A percentile compares a stretch with the other conserved stretches of the same genome.
phyloP scores from a whole-genome alignment of 2,797 vertebrate species.

The Pipistrellus nathusii region DNA sequence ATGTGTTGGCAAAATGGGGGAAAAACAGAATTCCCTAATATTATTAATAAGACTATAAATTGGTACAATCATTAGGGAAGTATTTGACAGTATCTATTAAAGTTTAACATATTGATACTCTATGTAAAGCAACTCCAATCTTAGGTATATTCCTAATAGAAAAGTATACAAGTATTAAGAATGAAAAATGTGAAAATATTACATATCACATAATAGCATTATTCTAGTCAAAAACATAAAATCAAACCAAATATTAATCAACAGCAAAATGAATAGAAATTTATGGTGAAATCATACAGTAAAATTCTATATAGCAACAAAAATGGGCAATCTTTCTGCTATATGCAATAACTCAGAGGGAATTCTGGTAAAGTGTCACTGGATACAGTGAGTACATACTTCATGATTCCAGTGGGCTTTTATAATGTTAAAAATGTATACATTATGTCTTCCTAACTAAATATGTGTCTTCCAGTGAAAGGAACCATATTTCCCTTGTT shows the following conservation, averaged over 20 bases:
- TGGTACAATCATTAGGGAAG: background rate
- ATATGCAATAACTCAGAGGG: background rate
- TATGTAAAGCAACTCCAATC: background rate
- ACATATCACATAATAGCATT: background rate
- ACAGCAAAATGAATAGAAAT: background rate
- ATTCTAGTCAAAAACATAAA: background rate
- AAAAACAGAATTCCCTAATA: background rate
- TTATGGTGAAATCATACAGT: background rate
- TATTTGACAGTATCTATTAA: background rate
- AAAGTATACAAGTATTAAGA: background rate
- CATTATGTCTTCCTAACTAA: background rate
- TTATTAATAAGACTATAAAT: background rate
- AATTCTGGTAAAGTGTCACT: background rate
- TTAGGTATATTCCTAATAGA: background rate
- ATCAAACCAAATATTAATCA: background rate
- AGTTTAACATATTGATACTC: background rate
- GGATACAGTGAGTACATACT: background rate
- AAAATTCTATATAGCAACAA: background rate
- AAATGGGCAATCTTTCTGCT: background rate
- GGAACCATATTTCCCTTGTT: background rate
- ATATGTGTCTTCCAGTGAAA: background rate
- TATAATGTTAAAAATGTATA: background rate
- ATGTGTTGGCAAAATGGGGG: background rate
- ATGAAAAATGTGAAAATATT: background rate
- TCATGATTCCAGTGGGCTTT: background rate